Evolutionary conservation across 1,140 invertebrate species (phyloP), one percentile per base, ranked within the genome.

Genomic region (Saccostrea echinata): DNA sequence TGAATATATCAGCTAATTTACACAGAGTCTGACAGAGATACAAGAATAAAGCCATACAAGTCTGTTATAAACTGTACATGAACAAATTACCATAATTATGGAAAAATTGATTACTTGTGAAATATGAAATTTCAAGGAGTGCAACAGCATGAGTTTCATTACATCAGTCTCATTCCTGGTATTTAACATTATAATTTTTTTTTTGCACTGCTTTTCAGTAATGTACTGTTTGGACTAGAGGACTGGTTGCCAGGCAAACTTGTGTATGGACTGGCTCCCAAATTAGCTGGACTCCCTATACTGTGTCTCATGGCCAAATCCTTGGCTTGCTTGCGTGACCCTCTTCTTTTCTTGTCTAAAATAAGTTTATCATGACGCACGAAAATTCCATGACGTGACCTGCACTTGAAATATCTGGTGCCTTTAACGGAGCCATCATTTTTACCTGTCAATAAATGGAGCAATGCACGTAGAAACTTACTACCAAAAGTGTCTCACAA

Each of bases 361-460:
- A 93, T 92, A 21, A 95, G 91, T 90, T 95, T 95, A 89, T 95
- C 94, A 64, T 94, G 93, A 24, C 94, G 87, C 13, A 99, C 98
- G 95, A 99, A 99, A 93, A 99, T 97, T 53, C 98, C 98, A 95
- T 98, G 97, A 91, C 98, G 97, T 85, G 97, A 95, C 86, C 97
- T 97, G 94, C 98, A 98, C 81, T 96, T 96, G 96, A 99, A 99
- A 95, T 99, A 99, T 86, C 97, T 96, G 52, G 97, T 96, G 43
- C 97, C 97, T 94, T 98, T 97, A 13, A 99, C 98, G 85, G 97
- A 97, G 51, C 98, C 98, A 95, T 99, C 98, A 95, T 99, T 98
- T 95, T 98, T 98, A 87, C 98, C 97, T 98, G 94, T 0, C 95
- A 94, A 88, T 16, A 87, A 71, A 84, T 51, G 71, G 64, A 24